A percentile compares a stretch with the other conserved stretches of the same genome.
Evolutionary conservation across 2,888 invertebrate species (phyloP).

Genomic region (Mythimna impura): DNA sequence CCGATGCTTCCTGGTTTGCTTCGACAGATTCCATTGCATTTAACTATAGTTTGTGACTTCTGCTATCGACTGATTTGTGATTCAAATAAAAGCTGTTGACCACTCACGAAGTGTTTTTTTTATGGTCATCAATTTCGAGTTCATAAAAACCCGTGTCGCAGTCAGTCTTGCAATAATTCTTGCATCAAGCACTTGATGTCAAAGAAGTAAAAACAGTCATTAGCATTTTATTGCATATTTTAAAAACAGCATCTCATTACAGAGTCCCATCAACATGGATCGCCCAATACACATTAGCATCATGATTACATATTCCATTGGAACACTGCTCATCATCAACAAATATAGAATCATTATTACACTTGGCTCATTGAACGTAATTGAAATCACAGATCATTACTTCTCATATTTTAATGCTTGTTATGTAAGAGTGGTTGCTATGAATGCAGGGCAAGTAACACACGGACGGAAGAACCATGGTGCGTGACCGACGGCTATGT

Average conservation of each 20-base stretch:
- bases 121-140: slow-evolving; percentile 18
- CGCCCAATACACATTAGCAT: slow-evolving; percentile 54
- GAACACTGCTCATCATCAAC: slow-evolving; percentile 43
- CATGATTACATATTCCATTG: slow-evolving; percentile 51
- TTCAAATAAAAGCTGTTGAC: slow-evolving; percentile 14
- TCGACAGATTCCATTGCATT: slow-evolving; percentile 75
- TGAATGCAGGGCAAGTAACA: slow-evolving; percentile 78
- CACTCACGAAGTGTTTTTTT: slow-evolving; percentile 10
- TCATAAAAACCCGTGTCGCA: slow-evolving; percentile 9
- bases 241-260: slow-evolving; percentile 51
- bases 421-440: slow-evolving; percentile 65
- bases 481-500: slow-evolving; percentile 79
- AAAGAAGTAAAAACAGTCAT: slow-evolving; percentile 46
- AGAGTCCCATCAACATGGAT: slow-evolving; percentile 41
- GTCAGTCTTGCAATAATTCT: slow-evolving; percentile 26
- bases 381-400: slow-evolving; percentile 42
- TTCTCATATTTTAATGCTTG: slow-evolving; percentile 37
- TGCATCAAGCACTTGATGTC: slow-evolving; percentile 16
- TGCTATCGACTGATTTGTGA: slow-evolving; percentile 55
- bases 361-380: slow-evolving; percentile 42
- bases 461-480: slow-evolving; percentile 77
- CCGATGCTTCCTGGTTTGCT: slow-evolving; percentile 82
- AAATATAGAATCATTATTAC: slow-evolving; percentile 51
- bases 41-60: slow-evolving; percentile 59
- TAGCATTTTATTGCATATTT: slow-evolving; percentile 53